These are phyloP conservation scores for Hippoglossus stenolepis DNA, from an alignment of 2,113 vertebrate species.

Conservation along the genomic window DNA sequence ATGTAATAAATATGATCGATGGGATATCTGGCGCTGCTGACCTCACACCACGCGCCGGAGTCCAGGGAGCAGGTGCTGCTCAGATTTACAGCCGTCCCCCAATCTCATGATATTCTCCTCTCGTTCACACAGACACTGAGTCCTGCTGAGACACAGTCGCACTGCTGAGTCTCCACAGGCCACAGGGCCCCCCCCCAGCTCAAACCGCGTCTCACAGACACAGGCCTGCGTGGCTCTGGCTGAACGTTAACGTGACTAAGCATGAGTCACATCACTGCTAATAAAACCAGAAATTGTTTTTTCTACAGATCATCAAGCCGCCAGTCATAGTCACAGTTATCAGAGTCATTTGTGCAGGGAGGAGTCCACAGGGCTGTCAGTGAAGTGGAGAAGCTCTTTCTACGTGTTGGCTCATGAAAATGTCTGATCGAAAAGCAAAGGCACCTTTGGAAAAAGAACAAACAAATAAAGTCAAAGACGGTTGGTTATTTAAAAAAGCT, in stretches of 20 bases:
- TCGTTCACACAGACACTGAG: slow-evolving; percentile 45
- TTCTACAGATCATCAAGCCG: slow-evolving; percentile 56
- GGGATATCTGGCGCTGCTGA: slow-evolving; percentile 76
- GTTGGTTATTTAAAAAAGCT: background rate
- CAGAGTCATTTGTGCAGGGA: slow-evolving; percentile 41
- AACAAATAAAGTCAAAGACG: background rate
- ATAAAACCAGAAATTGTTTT: slow-evolving; percentile 62
- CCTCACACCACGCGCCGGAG: slow-evolving; percentile 76
- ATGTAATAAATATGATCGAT: slow-evolving; percentile 82
- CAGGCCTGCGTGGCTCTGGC: slow-evolving; percentile 14
- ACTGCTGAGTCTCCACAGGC: slow-evolving; percentile 18
- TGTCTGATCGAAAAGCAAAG: slow-evolving; percentile 22
- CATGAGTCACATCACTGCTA: slow-evolving; percentile 51
- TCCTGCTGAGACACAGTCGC: slow-evolving; percentile 49
- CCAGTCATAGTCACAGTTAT: slow-evolving; percentile 51
- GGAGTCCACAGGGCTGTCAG: slow-evolving; percentile 13
- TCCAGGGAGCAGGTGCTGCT: slow-evolving; percentile 79
- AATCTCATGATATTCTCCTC: slow-evolving; percentile 30
- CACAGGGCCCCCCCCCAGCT: slow-evolving; percentile 6
- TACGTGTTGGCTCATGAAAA: slow-evolving; percentile 43
- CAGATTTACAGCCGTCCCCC: slow-evolving; percentile 71
- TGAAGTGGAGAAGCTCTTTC: slow-evolving; percentile 11
- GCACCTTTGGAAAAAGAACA: slow-evolving; percentile 7
- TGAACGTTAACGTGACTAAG: slow-evolving; percentile 47
- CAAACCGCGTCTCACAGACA: slow-evolving; percentile 11